Base-by-base conservation (phyloP, 2,797 vertebrate genomes). In the Manis pentadactyla region DNA sequence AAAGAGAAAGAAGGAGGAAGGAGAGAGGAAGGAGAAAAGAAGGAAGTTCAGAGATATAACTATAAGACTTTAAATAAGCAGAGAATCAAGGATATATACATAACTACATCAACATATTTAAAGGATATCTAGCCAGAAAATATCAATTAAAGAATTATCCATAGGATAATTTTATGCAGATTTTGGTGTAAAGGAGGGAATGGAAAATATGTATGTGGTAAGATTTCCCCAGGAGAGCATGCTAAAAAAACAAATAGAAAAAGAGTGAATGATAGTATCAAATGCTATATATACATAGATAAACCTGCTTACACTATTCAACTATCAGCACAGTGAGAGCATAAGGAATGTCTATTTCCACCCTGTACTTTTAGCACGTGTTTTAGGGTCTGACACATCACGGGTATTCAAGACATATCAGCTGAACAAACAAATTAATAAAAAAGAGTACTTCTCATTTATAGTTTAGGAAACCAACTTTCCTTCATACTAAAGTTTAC, bases 401-500 rank as follows among this genome's bases (percentile, higher is more conserved):
- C 5, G 6, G 37, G 68, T 74, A 64, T 31, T 90, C 61, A 96
- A 86, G 61, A 94, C 87, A 64, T 59, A 57, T 46, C 7, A 94
- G 14, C 37, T 37, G 15, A 96, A 87, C 7, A 82, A 94, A 73
- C n/a, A 84, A 23, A 25, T 46, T 74, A 71, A 71, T 81, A 31
- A 92, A 88, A 88, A 74, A 1, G 8, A 66, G 10, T 46, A 73
- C n/a, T 82, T 78, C 55, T 87, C 68, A 66, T 31, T n/a, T 53
- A 53, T 19, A 39, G 46, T 42, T 95, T 86, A 90, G 68, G 87
- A 94, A 86, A 92, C 18, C 10, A 68, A 74, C 3, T n/a, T 92
- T 49, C 10, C 57, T 85, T 86, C 86, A 94, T 37, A 78, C 18
- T 78, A 74, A 96, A 68, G 66, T 55, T 79, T 86, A 69, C 4